These are phyloP conservation scores for Origma solitaria DNA, from an alignment of 2,113 vertebrate species.

Conservation along the genomic window DNA sequence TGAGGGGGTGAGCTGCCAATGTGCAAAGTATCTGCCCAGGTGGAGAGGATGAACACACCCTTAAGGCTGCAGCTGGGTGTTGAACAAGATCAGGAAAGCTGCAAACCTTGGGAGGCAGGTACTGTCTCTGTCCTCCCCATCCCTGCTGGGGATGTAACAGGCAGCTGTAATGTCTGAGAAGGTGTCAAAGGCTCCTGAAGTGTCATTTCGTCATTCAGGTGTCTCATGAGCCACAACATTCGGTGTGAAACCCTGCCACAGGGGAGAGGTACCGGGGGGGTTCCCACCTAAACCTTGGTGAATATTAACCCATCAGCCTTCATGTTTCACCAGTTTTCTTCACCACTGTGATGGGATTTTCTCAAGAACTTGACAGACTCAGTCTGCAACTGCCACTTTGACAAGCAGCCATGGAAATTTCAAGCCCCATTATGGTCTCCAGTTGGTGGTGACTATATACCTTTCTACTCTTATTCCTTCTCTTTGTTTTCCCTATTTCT, in stretches of 20 bases:
- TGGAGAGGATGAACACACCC: not conserved
- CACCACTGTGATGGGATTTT: not conserved
- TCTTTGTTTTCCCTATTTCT: not conserved
- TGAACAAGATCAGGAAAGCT: rapidly evolving
- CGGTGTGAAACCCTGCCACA: not conserved
- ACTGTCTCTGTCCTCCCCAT: not conserved
- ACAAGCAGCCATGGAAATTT: not conserved
- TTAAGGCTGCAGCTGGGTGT: not conserved
- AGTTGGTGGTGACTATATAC: too few species aligned
- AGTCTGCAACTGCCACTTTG: not conserved
- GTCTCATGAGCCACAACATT: not conserved
- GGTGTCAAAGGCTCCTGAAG: not conserved
- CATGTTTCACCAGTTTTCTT: not conserved
- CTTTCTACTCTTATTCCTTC: not conserved
- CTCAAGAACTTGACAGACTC: not conserved
- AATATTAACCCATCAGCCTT: not conserved
- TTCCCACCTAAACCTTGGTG: not conserved
- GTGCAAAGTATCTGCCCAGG: not conserved
- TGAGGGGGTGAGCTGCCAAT: rapidly evolving
- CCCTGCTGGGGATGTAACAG: not conserved
- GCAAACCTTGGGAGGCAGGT: rapidly evolving
- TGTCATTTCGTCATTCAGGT: not conserved
- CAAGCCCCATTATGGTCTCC: not conserved
- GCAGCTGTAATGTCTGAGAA: not conserved
- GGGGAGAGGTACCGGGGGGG: not conserved